phyloP scores from a whole-genome alignment of 1,140 invertebrate genomes.

The Eumaeus atala region DNA sequence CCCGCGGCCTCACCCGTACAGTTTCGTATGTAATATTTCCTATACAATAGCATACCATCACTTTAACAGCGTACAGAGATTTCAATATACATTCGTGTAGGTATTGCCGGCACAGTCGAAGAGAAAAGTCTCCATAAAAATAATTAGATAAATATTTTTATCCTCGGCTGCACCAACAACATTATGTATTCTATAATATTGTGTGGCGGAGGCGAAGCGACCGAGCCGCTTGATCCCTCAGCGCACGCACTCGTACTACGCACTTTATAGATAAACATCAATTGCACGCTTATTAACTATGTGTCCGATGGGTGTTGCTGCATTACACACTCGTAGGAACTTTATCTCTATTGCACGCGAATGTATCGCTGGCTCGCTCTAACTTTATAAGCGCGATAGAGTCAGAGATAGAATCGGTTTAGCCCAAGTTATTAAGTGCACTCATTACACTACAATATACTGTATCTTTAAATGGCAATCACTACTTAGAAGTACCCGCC shows the following conservation, averaged over 20 bases:
- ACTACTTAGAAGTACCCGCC: conserved; percentile 15
- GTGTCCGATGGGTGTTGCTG: conserved; percentile 6
- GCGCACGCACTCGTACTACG: neutral
- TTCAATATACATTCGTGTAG: conserved; percentile 14
- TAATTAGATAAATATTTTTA: neutral
- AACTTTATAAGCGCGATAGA: conserved; percentile 10
- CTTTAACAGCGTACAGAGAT: conserved; percentile 12
- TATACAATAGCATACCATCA: conserved; percentile 19
- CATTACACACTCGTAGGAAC: conserved; percentile 23
- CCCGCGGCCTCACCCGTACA: conserved; percentile 14
- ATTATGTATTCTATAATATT: too few species aligned
- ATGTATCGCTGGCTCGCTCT: conserved; percentile 18
- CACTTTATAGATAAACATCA: conserved; percentile 4
- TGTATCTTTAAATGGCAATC: conserved; percentile 6
- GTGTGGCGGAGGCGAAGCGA: neutral
- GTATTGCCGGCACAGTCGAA: neutral
- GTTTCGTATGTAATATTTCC: conserved; percentile 13
- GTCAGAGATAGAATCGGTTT: conserved; percentile 9
- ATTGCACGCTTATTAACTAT: conserved; percentile 10
- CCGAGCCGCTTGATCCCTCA: neutral
- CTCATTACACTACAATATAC: conserved; percentile 9
- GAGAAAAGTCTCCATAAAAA: conserved; percentile 5
- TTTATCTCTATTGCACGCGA: conserved; percentile 29
- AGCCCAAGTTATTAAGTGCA: conserved; percentile 13
- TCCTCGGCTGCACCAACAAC: neutral